A percentile compares a stretch with the other conserved stretches of the same genome.
Evolutionary conservation across 1,140 invertebrate species (phyloP).

Genomic region (Palaemon carinicauda): DNA sequence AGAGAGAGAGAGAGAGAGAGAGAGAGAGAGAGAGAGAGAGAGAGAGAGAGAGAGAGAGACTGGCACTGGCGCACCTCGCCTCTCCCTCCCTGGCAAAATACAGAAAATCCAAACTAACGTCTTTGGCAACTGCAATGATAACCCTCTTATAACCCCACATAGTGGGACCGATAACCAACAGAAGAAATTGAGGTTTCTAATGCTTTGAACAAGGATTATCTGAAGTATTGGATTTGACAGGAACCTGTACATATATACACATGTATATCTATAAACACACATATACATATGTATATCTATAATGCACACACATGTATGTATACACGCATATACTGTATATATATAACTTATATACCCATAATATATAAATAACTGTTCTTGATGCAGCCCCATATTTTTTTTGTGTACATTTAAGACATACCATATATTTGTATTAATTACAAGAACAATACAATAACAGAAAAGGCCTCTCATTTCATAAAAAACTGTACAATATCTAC

Average conservation of each 20-base stretch:
- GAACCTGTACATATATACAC: neutral
- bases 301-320: constrained; percentile 12
- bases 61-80: no score
- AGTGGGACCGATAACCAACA: no score
- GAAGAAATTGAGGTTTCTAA: no score
- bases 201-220: neutral
- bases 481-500: constrained; percentile 57
- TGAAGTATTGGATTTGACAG: neutral
- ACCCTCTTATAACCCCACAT: no score
- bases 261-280: constrained; percentile 8
- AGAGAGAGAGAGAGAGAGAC: neutral
- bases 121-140: no score
- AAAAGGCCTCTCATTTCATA: constrained; percentile 52
- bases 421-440: constrained; percentile 49
- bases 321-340: neutral
- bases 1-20: neutral
- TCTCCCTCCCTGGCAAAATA: no score
- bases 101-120: no score
- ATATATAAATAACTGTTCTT: neutral
- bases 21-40: neutral
- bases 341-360: neutral
- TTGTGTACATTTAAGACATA: constrained; percentile 35
- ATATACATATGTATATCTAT: constrained; percentile 9
- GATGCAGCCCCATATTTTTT: neutral
- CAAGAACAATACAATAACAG: constrained; percentile 54